Base-by-base conservation (phyloP, 2,113 vertebrate genomes). In the Ploceus nigricollis region DNA sequence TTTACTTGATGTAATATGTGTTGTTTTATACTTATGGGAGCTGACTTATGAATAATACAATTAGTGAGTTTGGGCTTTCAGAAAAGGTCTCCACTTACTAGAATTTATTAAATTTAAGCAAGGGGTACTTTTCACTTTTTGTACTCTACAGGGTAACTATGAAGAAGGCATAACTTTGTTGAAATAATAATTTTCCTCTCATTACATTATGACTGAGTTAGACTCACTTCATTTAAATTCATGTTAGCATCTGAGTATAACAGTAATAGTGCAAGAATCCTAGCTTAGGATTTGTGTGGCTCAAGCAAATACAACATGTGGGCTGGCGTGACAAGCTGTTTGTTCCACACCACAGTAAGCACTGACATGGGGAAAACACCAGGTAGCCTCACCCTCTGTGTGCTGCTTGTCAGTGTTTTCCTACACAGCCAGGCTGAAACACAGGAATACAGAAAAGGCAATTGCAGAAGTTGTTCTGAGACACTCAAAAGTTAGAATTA, bases 1-100 rank as follows among this genome's bases (percentile, higher is more conserved):
- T 95, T 96, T 91, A 76, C 50, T 88, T 94, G 66, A 93, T 7
- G 24, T 72, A 82, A 56, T 69, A 76, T 30, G 15, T 80, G 53
- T n/a, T 86, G 53, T 31, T 85, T 75, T 71, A 78, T 81, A 91
- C 82, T 92, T 90, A 31, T 1, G 72, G 76, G 92, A 95, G 8
- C 28, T 87, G 64, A 78, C 28, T 94, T 64, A 94, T 96, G 83
- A 95, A 96, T 96, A 96, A 97, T 89, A 79, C 44, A 93, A 27
- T 92, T 83, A 85, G 42, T 2, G 3, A 69, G 27, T 79, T 40
- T 73, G 57, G 33, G 63, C 82, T 93, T 91, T 90, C 64, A 86
- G 56, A 18, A 83, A 70, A 81, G 17, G 60, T 69, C 73, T 89
- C 30, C 11, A 4, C 42, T 82, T 73, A 69, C 54, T 63, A 42